A percentile compares a stretch with the other conserved stretches of the same genome.
These are phyloP conservation scores for Tachyglossus aculeatus DNA, from an alignment of 2,797 vertebrate species.

Conservation along the genomic window DNA sequence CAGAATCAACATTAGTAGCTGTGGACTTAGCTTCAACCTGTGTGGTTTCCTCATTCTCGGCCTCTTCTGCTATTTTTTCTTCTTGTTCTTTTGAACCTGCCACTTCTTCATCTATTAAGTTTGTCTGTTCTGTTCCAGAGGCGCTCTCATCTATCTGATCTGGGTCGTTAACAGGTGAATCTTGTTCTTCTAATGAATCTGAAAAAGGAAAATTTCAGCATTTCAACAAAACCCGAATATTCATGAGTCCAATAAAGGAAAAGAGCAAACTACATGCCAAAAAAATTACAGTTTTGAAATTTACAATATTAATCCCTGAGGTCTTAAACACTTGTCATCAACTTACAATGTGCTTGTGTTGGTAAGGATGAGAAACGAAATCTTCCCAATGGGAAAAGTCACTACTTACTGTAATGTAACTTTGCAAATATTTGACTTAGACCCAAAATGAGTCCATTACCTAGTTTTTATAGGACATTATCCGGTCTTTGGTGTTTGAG, in stretches of 20 bases:
- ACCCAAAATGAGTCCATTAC: no score
- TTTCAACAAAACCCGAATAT: constrained; percentile 21
- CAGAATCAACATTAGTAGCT: constrained; percentile 46
- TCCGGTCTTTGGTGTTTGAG: no score
- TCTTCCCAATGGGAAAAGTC: no score
- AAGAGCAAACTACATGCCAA: background rate
- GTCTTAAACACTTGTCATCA: background rate
- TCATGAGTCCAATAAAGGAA: constrained; percentile 21
- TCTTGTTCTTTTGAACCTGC: constrained; percentile 52
- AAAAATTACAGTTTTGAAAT: background rate
- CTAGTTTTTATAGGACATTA: no score
- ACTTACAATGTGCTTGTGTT: background rate
- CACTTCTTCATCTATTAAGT: constrained; percentile 45
- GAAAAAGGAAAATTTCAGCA: constrained; percentile 48
- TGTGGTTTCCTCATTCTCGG: constrained; percentile 46
- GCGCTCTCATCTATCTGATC: constrained; percentile 55
- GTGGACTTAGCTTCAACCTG: constrained; percentile 26
- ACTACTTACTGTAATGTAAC: no score
- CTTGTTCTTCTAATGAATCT: constrained; percentile 66
- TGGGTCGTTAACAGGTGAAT: constrained; percentile 22
- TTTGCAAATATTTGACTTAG: no score
- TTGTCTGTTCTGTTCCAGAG: constrained; percentile 54
- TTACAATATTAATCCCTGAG: background rate
- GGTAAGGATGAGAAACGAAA: background rate
- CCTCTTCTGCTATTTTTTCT: constrained; percentile 53